A percentile compares a stretch with the other conserved stretches of the same genome.
Evolutionary conservation across 2,113 vertebrate species (phyloP).

Genomic region (Microtus oregoni): DNA sequence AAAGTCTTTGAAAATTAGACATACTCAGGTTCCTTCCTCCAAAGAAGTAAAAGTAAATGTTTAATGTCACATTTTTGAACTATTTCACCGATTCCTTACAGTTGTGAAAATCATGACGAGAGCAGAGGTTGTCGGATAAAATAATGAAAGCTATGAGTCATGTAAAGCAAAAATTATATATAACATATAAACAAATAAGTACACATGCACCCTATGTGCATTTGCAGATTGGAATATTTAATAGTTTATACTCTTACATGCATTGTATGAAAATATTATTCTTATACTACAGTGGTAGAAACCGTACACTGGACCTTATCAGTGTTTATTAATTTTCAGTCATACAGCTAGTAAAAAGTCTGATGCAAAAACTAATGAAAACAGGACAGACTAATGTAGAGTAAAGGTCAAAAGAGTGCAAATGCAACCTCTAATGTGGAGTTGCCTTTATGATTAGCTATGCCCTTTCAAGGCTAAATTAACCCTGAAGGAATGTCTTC

Average conservation of each 20-base stretch:
- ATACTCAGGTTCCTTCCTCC: not conserved
- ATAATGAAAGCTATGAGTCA: not conserved
- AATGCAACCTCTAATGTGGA: slow-evolving; percentile 70
- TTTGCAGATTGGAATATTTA: slow-evolving; percentile 8
- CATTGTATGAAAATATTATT: slow-evolving; percentile 43
- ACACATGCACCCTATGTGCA: not conserved
- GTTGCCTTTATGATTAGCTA: slow-evolving; percentile 69
- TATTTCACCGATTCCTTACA: not conserved
- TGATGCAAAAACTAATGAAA: slow-evolving; percentile 39
- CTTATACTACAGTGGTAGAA: slow-evolving; percentile 32
- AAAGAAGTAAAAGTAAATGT: not conserved
- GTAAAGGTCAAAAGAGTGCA: slow-evolving; percentile 70
- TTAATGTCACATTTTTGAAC: not conserved
- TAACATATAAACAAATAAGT: not conserved
- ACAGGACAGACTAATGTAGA: slow-evolving; percentile 55
- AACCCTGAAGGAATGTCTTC: slow-evolving; percentile 64
- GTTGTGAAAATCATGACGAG: not conserved
- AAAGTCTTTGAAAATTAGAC: slow-evolving; percentile 28
- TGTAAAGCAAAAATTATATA: too few relatives aligned
- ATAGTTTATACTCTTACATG: slow-evolving; percentile 15
- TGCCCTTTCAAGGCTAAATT: slow-evolving; percentile 65
- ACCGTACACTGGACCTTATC: slow-evolving; percentile 41
- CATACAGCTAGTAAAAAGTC: slow-evolving; percentile 28
- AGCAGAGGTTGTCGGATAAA: not conserved
- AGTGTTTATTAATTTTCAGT: slow-evolving; percentile 58